Conservation (phyloP, 2,797 vertebrate genomes). For the Rhodeus uyekii region DNA sequence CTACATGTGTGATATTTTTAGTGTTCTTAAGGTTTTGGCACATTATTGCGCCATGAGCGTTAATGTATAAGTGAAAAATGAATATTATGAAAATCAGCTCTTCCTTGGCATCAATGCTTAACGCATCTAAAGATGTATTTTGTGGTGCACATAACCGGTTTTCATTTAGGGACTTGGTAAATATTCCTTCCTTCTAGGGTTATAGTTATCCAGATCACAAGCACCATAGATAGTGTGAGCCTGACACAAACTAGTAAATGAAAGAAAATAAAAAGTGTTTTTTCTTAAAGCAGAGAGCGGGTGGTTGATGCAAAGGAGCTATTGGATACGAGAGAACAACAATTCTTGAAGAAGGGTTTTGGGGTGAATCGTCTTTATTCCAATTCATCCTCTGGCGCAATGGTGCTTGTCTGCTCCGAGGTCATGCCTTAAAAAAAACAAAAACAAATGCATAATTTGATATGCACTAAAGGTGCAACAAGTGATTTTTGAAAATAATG, state of each 20-base stretch:
- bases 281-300: slow-evolving; percentile 57
- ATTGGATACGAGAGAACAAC: slow-evolving; percentile 61
- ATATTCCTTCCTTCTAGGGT: slow-evolving; percentile 31
- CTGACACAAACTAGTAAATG: slow-evolving; percentile 61
- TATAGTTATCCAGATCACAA: slow-evolving; percentile 45
- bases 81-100: slow-evolving; percentile 2
- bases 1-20: neutral
- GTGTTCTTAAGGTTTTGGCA: slow-evolving; percentile 11
- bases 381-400: slow-evolving; percentile 74
- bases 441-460: neutral
- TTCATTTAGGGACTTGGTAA: slow-evolving; percentile 15
- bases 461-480: neutral
- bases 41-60: neutral
- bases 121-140: slow-evolving; percentile 4
- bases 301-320: slow-evolving; percentile 18
- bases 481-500: neutral
- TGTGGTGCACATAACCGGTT: slow-evolving; percentile 31
- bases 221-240: slow-evolving; percentile 56
- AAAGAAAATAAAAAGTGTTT: slow-evolving; percentile 52
- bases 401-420: slow-evolving; percentile 77
- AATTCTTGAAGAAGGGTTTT: slow-evolving; percentile 50
- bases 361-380: slow-evolving; percentile 59
- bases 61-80: neutral
- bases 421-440: slow-evolving; percentile 72
- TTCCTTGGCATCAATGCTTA: slow-evolving; percentile 23